A percentile compares a stretch with the other conserved stretches of the same genome.
Conservation (phyloP, 2,888 invertebrate species). For the Lasioglossum calceatum region DNA sequence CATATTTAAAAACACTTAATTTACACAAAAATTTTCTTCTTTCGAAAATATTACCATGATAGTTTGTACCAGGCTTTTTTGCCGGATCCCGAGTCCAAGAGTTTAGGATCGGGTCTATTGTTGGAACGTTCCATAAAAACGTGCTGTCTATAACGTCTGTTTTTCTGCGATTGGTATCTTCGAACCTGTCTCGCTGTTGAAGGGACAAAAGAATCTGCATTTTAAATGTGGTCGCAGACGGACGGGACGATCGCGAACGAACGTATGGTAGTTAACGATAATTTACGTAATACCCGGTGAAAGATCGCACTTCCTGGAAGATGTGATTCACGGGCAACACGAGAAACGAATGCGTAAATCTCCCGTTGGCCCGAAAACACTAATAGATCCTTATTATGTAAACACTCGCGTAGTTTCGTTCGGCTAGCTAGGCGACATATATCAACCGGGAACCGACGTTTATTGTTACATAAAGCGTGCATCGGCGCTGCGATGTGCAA, state of each 20-base stretch:
- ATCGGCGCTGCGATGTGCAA: no score
- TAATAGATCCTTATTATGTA: constrained; percentile 29
- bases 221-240: neutral
- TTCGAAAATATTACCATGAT: neutral
- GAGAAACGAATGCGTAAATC: neutral
- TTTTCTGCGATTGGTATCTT: neutral
- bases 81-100: neutral
- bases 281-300: constrained; percentile 1
- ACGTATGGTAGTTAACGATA: neutral
- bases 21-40: neutral
- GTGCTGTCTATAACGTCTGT: neutral
- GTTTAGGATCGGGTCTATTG: neutral
- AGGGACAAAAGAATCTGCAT: neutral
- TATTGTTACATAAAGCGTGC: constrained; percentile 5
- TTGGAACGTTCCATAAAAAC: neutral
- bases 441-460: neutral
- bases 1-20: neutral
- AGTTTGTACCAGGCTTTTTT: neutral
- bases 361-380: constrained; percentile 22
- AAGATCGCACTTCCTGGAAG: neutral
- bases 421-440: neutral
- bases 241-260: neutral
- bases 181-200: neutral
- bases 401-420: constrained; percentile 10
- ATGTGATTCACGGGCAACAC: neutral